Percentiles rank a stretch among this genome's conserved stretches.
phyloP scores from a whole-genome alignment of 2,113 vertebrate genomes.

The Gymnobelideus leadbeateri region DNA sequence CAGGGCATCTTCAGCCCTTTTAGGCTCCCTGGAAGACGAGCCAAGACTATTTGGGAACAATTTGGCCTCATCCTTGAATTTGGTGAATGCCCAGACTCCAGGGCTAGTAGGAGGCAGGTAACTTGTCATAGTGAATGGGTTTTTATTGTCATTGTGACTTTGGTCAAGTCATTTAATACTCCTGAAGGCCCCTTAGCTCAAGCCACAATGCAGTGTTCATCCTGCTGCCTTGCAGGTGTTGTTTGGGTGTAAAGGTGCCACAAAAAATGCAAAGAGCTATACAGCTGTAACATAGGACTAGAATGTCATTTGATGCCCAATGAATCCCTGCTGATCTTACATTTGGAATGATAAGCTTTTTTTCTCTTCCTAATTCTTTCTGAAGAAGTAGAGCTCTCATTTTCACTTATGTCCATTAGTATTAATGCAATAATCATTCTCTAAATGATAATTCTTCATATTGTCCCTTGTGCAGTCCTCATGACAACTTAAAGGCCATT shows the following conservation, averaged over 20 bases:
- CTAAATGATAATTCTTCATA: background rate
- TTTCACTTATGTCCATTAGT: background rate
- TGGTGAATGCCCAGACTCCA: background rate
- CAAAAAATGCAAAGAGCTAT: background rate
- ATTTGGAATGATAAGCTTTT: background rate
- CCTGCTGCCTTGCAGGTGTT: background rate
- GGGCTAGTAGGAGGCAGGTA: background rate
- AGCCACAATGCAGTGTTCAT: background rate
- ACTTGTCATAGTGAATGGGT: background rate
- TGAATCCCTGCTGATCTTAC: background rate
- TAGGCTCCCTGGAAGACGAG: background rate
- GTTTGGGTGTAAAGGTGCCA: background rate
- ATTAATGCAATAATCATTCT: background rate
- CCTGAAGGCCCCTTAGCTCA: background rate
- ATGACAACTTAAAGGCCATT: background rate
- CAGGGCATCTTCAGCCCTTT: background rate
- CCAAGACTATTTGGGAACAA: background rate
- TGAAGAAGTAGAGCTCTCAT: background rate
- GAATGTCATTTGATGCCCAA: background rate
- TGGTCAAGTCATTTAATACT: background rate
- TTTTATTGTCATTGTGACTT: background rate
- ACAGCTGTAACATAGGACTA: background rate
- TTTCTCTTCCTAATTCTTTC: background rate
- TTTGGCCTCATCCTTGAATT: background rate
- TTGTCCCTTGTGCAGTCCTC: background rate